Evolutionary conservation across 2,888 invertebrate species (phyloP).

Genomic region (Dexiosoma caninum): DNA sequence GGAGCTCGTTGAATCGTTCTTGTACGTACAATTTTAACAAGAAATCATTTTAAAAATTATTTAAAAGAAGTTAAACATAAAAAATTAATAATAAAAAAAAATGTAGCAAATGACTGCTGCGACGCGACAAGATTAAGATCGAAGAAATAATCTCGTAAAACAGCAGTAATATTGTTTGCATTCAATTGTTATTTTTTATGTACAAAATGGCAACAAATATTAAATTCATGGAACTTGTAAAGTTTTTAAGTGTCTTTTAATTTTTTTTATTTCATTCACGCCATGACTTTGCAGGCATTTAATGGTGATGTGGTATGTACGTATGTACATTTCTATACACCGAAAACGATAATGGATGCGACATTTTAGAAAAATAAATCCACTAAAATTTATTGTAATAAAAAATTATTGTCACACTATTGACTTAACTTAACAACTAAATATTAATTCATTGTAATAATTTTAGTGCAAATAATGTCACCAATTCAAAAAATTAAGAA

Average conservation of each 20-base stretch:
- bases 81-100: too few relatives aligned
- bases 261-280: constrained; percentile 17
- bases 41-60: constrained; percentile 19
- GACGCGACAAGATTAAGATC: constrained; percentile 61
- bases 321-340: too few relatives aligned
- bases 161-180: constrained; percentile 1
- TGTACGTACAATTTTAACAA: constrained; percentile 24
- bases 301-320: background rate
- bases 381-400: too few relatives aligned
- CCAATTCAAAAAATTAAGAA: too few relatives aligned
- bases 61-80: background rate
- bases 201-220: background rate
- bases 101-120: constrained; percentile 53
- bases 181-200: background rate
- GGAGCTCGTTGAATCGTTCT: constrained; percentile 21
- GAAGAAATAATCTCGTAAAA: constrained; percentile 43
- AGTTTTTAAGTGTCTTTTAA: constrained; percentile 34
- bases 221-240: background rate
- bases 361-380: too few relatives aligned
- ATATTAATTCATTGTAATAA: too few relatives aligned
- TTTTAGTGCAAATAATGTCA: too few relatives aligned
- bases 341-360: too few relatives aligned
- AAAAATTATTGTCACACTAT: too few relatives aligned
- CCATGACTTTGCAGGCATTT: background rate
- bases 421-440: too few relatives aligned